These are phyloP conservation scores for Porphyrio hochstetteri DNA, from an alignment of 2,113 vertebrate species.

Conservation along the genomic window DNA sequence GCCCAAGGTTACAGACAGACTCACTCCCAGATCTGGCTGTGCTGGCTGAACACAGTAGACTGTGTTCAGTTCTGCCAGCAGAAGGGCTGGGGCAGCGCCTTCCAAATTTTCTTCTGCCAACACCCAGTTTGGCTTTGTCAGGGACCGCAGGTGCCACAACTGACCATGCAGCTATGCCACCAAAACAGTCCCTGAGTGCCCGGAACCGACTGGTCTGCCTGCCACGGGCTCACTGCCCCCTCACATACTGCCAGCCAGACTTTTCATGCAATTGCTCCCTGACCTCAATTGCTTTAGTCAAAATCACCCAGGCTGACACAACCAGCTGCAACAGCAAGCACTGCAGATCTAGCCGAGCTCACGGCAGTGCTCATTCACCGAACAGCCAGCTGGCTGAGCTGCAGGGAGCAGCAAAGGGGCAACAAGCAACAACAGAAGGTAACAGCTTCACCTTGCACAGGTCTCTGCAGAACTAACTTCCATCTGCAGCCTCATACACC, in stretches of 20 bases:
- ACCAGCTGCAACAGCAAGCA: background rate
- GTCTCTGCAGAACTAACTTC: background rate
- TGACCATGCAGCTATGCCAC: accelerated
- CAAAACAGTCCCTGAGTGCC: accelerated
- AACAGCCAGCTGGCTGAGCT: background rate
- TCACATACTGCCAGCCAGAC: background rate
- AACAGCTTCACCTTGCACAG: background rate
- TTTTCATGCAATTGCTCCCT: background rate
- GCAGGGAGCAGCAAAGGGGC: background rate
- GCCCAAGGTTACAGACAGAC: background rate
- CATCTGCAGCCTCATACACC: background rate
- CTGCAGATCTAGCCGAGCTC: background rate
- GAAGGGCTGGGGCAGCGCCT: background rate
- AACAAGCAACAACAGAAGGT: background rate
- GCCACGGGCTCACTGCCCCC: background rate
- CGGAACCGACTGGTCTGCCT: background rate
- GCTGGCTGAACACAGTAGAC: background rate
- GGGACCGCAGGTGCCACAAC: accelerated
- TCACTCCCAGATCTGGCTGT: background rate
- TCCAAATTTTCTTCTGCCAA: background rate
- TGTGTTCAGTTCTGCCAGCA: background rate
- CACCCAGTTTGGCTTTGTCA: background rate
- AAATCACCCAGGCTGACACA: accelerated
- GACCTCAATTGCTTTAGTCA: background rate
- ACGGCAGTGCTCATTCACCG: accelerated